phyloP scores from a whole-genome alignment of 2,797 vertebrate species.

The Lagorchestes hirsutus region DNA sequence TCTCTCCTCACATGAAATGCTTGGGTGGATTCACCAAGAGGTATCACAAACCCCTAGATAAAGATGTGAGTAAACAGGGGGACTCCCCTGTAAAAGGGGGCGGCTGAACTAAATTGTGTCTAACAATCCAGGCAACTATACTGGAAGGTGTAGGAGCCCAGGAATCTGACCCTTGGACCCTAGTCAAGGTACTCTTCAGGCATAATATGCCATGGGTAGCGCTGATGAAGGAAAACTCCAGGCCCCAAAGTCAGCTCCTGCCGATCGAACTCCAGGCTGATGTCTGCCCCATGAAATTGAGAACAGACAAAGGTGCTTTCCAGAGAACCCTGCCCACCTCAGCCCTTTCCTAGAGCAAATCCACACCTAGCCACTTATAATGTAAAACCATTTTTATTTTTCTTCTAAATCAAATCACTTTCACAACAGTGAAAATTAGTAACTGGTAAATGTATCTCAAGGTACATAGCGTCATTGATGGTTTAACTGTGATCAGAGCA shows the following conservation, averaged over 20 bases:
- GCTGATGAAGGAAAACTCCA: constrained; percentile 5
- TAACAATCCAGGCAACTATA: background rate
- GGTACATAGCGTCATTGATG: constrained; percentile 53
- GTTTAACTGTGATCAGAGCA: constrained; percentile 67
- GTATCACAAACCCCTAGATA: background rate
- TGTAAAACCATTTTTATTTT: constrained; percentile 86
- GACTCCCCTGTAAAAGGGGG: background rate
- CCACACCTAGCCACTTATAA: constrained; percentile 57
- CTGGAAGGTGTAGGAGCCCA: background rate
- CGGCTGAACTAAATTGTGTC: background rate
- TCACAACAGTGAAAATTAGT: constrained; percentile 89
- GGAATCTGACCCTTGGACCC: constrained; percentile 8
- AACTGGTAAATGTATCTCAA: constrained; percentile 78
- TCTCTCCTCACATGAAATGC: background rate
- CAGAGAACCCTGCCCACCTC: background rate
- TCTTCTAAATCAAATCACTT: constrained; percentile 86
- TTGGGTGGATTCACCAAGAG: background rate
- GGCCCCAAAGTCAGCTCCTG: background rate
- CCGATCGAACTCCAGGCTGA: background rate
- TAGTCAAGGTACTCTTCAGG: constrained; percentile 28
- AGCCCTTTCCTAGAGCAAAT: constrained; percentile 36
- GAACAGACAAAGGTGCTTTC: background rate
- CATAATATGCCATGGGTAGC: constrained; percentile 12
- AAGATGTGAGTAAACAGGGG: background rate
- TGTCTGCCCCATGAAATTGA: constrained; percentile 15